Evolutionary conservation across 2,797 vertebrate species (phyloP), one percentile per base, ranked within the genome.

Genomic region (Kryptopterus vitreolus): DNA sequence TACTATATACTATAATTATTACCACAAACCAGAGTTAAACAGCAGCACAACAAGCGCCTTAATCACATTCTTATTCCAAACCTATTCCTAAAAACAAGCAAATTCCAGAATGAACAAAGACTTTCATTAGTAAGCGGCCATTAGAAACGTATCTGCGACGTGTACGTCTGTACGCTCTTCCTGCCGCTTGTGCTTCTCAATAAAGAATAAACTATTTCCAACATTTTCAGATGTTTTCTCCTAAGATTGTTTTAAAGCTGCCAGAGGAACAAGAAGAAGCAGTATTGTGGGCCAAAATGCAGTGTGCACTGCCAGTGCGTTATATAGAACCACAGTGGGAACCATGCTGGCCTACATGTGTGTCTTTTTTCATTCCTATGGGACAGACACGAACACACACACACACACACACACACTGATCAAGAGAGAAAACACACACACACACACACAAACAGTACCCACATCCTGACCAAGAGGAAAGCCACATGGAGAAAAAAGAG

Each of bases 401-500:
- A 75, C 55, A 70, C 43, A 29, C 77, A 57, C 66, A 66, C 31
- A 22, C 74, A 81, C 74, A 80, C 5, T 52, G 73, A 81, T 70
- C 29, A 78, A 12, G 26, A 81, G 16, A 70, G 52, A 69, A 76
- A 69, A 81, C 58, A 82, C 81, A 78, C 38, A 43, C 78, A 81
- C 58, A 82, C 81, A 78, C 38, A 43, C 78, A 84, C 77, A 85
- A 70, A 59, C 74, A 84, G 75, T 86, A 86, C 85, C 86, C 85
- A 88, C 86, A 86, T 89, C 82, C 77, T 78, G 75, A 84, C 75
- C 80, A 77, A 84, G 53, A 79, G 71, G 63, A 76, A 80, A 76
- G 70, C 82, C 82, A 61, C 66, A 75, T 50, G 81, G 62, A 79
- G 77, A 70, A 86, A 74, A 84, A 52, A 86, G 59, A 48, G 78